A percentile compares a stretch with the other conserved stretches of the same genome.
Evolutionary conservation across 2,113 vertebrate species (phyloP).

Genomic region (Aldabrachelys gigantea): DNA sequence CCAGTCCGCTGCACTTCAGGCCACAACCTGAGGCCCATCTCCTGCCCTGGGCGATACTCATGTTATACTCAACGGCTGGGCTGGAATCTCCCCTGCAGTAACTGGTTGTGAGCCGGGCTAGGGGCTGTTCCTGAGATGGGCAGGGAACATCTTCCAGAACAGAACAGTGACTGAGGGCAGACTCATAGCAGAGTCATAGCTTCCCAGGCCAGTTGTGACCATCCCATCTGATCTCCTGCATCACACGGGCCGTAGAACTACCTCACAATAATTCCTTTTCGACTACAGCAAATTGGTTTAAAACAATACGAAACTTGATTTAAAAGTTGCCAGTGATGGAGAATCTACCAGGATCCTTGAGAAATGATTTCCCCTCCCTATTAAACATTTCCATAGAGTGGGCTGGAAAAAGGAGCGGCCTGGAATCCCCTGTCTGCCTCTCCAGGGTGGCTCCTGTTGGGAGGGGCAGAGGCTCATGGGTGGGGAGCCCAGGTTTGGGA

Average conservation of each 20-base stretch:
- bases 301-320: not conserved
- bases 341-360: not conserved
- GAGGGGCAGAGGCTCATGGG: too few relatives aligned
- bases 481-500: fast-evolving
- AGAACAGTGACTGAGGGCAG: not conserved
- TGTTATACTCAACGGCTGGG: not conserved
- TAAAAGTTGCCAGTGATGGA: not conserved
- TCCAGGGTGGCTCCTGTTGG: too few relatives aligned
- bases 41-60: not conserved
- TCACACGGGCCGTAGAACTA: not conserved
- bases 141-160: not conserved
- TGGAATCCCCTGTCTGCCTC: too few relatives aligned
- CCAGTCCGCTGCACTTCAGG: not conserved
- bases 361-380: not conserved
- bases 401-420: not conserved
- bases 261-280: too few relatives aligned
- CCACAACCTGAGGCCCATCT: not conserved
- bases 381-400: not conserved
- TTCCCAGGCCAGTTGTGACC: not conserved
- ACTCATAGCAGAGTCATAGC: not conserved
- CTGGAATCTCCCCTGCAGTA: not conserved
- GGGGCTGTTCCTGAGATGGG: not conserved
- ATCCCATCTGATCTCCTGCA: not conserved
- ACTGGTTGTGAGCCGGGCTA: not conserved
- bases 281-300: not conserved